Conservation (phyloP, 2,797 vertebrate genomes). For the Hypotaenidia philippensis region DNA sequence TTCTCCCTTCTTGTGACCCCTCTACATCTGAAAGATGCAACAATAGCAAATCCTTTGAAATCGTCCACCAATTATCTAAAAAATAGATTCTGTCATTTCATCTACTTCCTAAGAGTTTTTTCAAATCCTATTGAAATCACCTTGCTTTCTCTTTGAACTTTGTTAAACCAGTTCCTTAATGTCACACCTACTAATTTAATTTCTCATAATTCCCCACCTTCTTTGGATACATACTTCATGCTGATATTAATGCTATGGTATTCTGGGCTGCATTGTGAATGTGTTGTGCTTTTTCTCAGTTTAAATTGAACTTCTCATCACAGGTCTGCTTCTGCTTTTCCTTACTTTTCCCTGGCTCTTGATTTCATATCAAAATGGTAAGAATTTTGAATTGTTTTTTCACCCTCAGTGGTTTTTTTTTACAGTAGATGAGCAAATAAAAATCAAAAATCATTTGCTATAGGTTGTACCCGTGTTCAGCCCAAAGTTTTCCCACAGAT, state of each 20-base stretch:
- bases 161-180: neutral
- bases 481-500: neutral
- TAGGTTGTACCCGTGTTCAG: neutral
- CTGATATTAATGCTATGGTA: neutral
- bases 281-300: neutral
- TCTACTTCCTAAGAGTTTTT: neutral
- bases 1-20: neutral
- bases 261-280: neutral
- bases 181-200: neutral
- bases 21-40: neutral
- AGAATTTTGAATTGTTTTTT: neutral
- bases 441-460: neutral
- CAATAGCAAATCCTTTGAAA: conserved; percentile 40
- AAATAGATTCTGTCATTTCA: neutral
- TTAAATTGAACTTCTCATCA: neutral
- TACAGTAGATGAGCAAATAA: neutral
- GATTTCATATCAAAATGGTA: neutral
- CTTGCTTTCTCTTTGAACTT: conserved; percentile 1
- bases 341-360: neutral
- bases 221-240: neutral
- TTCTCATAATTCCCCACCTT: neutral
- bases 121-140: conserved; percentile 3
- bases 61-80: neutral
- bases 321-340: neutral
- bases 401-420: neutral